These are phyloP conservation scores for Drosophila monieri DNA, from an alignment of 2,888 invertebrate species.

Conservation along the genomic window DNA sequence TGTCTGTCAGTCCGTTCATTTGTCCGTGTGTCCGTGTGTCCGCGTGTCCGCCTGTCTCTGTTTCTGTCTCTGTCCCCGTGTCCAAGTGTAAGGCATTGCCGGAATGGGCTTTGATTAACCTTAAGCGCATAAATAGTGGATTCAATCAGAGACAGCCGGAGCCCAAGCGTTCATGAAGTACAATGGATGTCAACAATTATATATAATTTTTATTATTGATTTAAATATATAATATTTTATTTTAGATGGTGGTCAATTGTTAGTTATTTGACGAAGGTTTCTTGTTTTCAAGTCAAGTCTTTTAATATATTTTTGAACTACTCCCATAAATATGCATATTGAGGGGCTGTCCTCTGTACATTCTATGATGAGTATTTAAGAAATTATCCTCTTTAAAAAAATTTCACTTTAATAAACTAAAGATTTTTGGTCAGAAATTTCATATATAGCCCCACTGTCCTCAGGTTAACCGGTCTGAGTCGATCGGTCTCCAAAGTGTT, in stretches of 20 bases:
- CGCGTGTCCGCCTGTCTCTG: conserved; percentile 10
- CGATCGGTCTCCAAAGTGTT: conserved; percentile 51
- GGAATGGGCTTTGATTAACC: conserved; percentile 80
- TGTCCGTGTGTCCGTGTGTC: conserved; percentile 6
- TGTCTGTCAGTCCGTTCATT: conserved; percentile 17
- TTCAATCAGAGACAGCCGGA: conserved; percentile 74
- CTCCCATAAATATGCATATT: too few species aligned
- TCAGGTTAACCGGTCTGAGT: conserved; percentile 34
- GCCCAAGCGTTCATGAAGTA: conserved; percentile 15
- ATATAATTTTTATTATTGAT: background rate
- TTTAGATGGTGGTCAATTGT: too few species aligned
- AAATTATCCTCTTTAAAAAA: too few species aligned
- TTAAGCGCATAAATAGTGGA: conserved; percentile 81
- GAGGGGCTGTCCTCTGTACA: too few species aligned
- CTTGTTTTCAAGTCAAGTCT: too few species aligned
- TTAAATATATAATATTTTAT: background rate
- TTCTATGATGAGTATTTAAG: too few species aligned
- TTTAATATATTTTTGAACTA: too few species aligned
- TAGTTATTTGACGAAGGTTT: too few species aligned
- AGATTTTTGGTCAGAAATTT: background rate
- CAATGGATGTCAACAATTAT: conserved; percentile 2
- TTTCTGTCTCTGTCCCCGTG: conserved; percentile 19
- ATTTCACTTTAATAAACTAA: too few species aligned
- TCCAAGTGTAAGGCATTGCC: conserved; percentile 73
- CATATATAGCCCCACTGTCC: conserved; percentile 8